A percentile compares a stretch with the other conserved stretches of the same genome.
These are phyloP conservation scores for Eudemis profundana DNA, from an alignment of 2,888 invertebrate genomes.

Conservation along the genomic window DNA sequence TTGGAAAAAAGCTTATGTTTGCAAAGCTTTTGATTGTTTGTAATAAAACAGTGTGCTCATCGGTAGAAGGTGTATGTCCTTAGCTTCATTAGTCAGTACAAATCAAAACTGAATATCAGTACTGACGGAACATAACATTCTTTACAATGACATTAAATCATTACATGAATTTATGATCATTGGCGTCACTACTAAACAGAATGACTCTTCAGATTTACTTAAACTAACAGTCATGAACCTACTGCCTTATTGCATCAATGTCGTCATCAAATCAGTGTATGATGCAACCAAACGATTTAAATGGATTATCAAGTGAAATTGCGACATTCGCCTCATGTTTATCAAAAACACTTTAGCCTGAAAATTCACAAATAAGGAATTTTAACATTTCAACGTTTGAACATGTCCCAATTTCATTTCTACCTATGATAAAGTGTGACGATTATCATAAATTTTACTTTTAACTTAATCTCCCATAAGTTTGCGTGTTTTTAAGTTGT, in stretches of 20 bases:
- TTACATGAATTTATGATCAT: slow-evolving; percentile 30
- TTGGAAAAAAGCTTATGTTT: slow-evolving; percentile 46
- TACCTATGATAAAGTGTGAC: slow-evolving; percentile 34
- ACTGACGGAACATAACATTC: slow-evolving; percentile 38
- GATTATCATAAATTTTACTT: slow-evolving; percentile 7
- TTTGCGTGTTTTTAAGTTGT: no score
- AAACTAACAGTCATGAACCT: slow-evolving; percentile 41
- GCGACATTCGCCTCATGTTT: slow-evolving; percentile 13
- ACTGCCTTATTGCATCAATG: slow-evolving; percentile 41
- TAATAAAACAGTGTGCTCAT: slow-evolving; percentile 54
- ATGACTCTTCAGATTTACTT: slow-evolving; percentile 37
- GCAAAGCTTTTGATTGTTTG: slow-evolving; percentile 59
- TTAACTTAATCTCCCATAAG: no score
- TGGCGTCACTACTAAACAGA: slow-evolving; percentile 33
- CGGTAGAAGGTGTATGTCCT: slow-evolving; percentile 48
- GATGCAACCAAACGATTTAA: slow-evolving; percentile 34
- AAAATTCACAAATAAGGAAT: not conserved
- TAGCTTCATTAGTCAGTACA: slow-evolving; percentile 43
- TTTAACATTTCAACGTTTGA: not conserved
- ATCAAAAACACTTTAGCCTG: not conserved
- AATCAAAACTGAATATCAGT: slow-evolving; percentile 34
- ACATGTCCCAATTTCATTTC: slow-evolving; percentile 38
- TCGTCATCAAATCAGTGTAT: slow-evolving; percentile 40
- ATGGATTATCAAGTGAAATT: slow-evolving; percentile 32
- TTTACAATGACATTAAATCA: slow-evolving; percentile 34